Evolutionary conservation across 2,888 invertebrate species (phyloP).

Genomic region (Alviniconcha strummeri): DNA sequence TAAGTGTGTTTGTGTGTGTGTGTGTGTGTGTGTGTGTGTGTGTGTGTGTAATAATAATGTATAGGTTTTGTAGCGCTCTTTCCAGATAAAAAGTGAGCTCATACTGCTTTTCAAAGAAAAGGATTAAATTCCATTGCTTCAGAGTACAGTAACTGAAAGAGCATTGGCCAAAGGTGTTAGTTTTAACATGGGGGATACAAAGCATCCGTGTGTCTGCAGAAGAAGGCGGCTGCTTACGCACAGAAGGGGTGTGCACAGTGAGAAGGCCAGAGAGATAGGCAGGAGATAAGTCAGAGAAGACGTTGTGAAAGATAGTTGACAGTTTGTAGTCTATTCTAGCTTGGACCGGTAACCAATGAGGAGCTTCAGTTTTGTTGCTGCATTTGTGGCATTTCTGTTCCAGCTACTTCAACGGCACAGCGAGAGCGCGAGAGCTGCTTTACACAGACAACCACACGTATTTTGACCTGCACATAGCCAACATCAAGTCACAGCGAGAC

Average conservation of each 20-base stretch:
- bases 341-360: not conserved
- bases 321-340: no score
- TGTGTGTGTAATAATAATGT: not conserved
- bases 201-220: slow-evolving; percentile 7
- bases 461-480: slow-evolving; percentile 58
- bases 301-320: no score
- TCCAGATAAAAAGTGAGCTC: no score
- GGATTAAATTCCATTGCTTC: no score
- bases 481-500: slow-evolving; percentile 56
- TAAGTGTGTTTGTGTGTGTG: not conserved
- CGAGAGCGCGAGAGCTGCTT: slow-evolving; percentile 58
- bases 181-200: no score
- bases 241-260: no score
- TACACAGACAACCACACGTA: slow-evolving; percentile 57
- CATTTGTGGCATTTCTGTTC: not conserved
- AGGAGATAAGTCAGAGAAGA: no score
- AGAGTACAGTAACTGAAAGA: no score
- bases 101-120: no score
- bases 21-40: not conserved
- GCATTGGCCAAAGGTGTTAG: no score
- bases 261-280: no score
- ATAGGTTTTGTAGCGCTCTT: no score
- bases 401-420: slow-evolving; percentile 67
- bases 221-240: not conserved
- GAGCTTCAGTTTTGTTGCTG: not conserved